Conservation (phyloP, 2,113 vertebrate genomes). For the Oryzias woworae region DNA sequence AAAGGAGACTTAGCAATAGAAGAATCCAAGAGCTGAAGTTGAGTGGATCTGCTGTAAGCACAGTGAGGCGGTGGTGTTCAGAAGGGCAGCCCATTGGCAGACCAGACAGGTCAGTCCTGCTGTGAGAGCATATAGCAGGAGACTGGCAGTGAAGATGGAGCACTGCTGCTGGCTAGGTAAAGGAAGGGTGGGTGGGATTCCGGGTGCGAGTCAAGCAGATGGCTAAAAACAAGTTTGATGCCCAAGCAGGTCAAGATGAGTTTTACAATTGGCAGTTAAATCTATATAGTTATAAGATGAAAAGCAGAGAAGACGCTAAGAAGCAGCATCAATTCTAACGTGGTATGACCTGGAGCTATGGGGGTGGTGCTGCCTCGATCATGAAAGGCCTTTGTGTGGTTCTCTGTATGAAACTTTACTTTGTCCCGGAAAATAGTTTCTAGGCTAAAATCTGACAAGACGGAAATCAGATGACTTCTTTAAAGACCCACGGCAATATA, state of each 20-base stretch:
- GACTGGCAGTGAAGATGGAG: not conserved
- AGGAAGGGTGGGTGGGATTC: not conserved
- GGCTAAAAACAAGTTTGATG: not conserved
- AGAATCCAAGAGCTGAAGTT: not conserved
- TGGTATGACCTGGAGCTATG: not conserved
- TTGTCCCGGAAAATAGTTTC: no score
- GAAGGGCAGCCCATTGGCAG: not conserved
- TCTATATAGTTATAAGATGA: not conserved
- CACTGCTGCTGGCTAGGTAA: not conserved
- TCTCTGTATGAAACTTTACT: no score
- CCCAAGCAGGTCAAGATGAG: not conserved
- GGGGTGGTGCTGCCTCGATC: not conserved
- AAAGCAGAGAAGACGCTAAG: not conserved
- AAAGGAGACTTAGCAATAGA: not conserved
- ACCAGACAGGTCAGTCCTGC: not conserved
- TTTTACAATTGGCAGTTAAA: not conserved
- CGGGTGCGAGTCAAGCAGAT: not conserved
- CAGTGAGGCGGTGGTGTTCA: not conserved
- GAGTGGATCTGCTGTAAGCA: not conserved
- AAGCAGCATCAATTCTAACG: not conserved
- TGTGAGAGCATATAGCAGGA: not conserved
- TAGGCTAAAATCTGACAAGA: no score
- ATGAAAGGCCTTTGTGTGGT: not conserved
- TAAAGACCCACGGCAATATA: no score
- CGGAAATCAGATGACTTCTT: no score